Conservation (phyloP, 2,113 vertebrate genomes). For the Gopherus evgoodei region DNA sequence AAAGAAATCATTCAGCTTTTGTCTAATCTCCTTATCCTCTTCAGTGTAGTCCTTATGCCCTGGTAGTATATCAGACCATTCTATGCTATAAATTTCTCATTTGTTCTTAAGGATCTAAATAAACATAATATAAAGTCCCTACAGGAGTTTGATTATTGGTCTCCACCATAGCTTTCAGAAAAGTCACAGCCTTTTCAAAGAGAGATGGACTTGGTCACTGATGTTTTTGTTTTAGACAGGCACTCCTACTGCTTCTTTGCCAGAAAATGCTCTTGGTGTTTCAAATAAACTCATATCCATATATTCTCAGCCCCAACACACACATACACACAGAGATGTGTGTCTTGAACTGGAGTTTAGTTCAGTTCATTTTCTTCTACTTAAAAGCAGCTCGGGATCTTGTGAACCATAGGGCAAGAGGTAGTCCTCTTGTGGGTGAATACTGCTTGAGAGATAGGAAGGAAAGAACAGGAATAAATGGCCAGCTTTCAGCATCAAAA, state of each 20-base stretch:
- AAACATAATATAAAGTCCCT: neutral
- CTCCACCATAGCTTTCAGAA: neutral
- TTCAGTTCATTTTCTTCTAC: neutral
- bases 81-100: neutral
- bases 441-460: neutral
- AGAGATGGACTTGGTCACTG: neutral
- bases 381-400: neutral
- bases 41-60: neutral
- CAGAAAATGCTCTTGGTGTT: neutral
- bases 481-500: neutral
- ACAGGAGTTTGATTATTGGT: neutral
- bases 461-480: neutral
- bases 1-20: neutral
- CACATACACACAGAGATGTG: fast-evolving
- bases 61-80: neutral
- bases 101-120: neutral
- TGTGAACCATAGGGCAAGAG: neutral
- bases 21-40: neutral
- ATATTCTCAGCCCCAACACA: neutral
- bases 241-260: neutral
- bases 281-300: neutral
- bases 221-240: neutral
- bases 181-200: neutral
- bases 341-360: neutral
- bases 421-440: neutral